These are phyloP conservation scores for Poecilia wingei DNA, from an alignment of 2,797 vertebrate genomes.

Conservation along the genomic window DNA sequence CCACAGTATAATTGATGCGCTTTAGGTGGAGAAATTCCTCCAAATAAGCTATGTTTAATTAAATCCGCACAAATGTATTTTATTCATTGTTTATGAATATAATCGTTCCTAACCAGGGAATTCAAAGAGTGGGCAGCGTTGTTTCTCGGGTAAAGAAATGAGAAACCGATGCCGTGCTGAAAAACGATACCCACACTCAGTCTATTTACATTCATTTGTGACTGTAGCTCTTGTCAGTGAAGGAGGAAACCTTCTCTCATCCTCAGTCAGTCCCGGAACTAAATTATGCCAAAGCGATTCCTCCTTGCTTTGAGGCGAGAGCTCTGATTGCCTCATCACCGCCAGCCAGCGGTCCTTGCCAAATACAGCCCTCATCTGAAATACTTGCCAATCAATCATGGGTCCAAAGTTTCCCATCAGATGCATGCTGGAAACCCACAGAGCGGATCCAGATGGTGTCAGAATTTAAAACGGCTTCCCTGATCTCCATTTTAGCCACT, in stretches of 20 bases:
- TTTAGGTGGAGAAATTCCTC: background rate
- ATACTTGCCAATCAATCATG: constrained; percentile 76
- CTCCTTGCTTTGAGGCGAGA: constrained; percentile 63
- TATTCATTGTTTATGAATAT: constrained; percentile 6
- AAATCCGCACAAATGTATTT: background rate
- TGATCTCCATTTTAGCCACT: constrained; percentile 40
- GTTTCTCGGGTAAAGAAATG: background rate
- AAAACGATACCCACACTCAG: background rate
- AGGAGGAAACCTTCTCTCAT: constrained; percentile 46
- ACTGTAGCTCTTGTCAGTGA: constrained; percentile 35
- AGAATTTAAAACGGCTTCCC: constrained; percentile 50
- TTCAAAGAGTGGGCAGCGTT: background rate
- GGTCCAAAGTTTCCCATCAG: constrained; percentile 57
- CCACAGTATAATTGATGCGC: background rate
- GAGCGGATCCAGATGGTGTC: constrained; percentile 58
- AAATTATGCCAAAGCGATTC: constrained; percentile 68
- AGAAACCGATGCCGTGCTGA: constrained; percentile 2
- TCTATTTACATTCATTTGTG: constrained; percentile 13
- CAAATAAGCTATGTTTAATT: background rate
- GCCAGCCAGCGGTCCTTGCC: constrained; percentile 61
- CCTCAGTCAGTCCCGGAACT: constrained; percentile 46
- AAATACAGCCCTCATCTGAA: constrained; percentile 67
- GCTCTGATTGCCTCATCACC: constrained; percentile 73
- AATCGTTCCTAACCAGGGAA: constrained; percentile 20
- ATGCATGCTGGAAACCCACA: constrained; percentile 60